These are phyloP conservation scores for Cydia amplana DNA, from an alignment of 1,140 invertebrate species.

Conservation along the genomic window DNA sequence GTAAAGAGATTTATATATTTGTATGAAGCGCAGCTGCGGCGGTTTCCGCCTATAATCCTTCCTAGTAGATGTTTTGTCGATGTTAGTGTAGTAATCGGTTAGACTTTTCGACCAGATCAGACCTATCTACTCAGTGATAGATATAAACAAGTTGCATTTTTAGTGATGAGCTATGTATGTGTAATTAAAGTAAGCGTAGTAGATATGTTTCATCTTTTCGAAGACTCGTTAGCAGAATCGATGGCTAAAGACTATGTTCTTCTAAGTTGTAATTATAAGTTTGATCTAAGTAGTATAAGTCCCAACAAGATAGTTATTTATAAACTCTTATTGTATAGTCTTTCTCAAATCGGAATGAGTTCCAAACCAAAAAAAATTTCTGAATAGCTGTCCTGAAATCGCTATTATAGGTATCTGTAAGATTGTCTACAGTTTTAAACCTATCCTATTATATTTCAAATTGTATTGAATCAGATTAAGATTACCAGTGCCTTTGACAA, in stretches of 20 bases:
- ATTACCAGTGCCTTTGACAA: constrained; percentile 77
- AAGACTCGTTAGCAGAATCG: constrained; percentile 75
- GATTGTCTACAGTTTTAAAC: constrained; percentile 37
- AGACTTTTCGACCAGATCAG: constrained; percentile 78
- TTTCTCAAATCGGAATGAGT: constrained; percentile 72
- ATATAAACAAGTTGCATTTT: constrained; percentile 77
- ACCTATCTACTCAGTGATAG: constrained; percentile 78
- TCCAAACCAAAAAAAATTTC: constrained; percentile 74
- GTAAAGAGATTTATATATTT: constrained; percentile 75
- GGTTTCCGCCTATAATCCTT: constrained; percentile 76
- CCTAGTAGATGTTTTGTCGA: constrained; percentile 68
- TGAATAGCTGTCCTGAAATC: constrained; percentile 61
- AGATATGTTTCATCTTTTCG: constrained; percentile 80
- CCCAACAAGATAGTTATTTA: constrained; percentile 74
- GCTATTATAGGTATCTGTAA: constrained; percentile 56
- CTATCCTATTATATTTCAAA: constrained; percentile 44
- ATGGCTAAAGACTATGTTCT: constrained; percentile 76
- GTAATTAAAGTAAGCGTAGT: constrained; percentile 70
- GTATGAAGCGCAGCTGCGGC: constrained; percentile 75
- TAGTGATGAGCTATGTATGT: constrained; percentile 75
- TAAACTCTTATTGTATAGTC: constrained; percentile 67
- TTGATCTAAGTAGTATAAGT: constrained; percentile 71
- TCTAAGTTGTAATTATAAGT: constrained; percentile 66
- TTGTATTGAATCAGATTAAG: constrained; percentile 61
- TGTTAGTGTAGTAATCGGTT: constrained; percentile 58